These are phyloP conservation scores for Caenorhabditis virilis DNA, from an alignment of 2,888 invertebrate species.

Conservation along the genomic window DNA sequence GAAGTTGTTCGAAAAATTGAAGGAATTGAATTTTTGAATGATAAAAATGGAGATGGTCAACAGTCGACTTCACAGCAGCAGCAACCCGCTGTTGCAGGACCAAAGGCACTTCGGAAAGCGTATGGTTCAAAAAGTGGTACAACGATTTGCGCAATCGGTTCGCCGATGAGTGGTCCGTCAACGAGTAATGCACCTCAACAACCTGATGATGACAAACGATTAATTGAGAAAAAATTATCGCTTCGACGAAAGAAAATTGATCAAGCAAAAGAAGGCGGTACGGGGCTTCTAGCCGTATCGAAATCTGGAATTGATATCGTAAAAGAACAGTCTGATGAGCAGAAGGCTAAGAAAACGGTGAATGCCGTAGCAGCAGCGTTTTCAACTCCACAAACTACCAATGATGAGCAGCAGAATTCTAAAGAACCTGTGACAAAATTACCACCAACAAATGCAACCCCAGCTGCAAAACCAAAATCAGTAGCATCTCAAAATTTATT, in stretches of 20 bases:
- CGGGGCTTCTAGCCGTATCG: conserved; percentile 14
- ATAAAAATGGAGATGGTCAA: conserved; percentile 14
- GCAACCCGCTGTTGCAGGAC: conserved; percentile 34
- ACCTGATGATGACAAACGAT: conserved; percentile 35
- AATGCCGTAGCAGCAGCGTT: conserved; percentile 67
- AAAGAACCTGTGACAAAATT: too few species aligned
- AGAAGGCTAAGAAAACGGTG: conserved; percentile 64
- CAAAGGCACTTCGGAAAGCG: conserved; percentile 51
- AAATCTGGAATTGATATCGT: conserved; percentile 54
- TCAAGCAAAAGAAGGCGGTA: conserved; percentile 15
- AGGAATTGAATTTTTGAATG: conserved; percentile 39
- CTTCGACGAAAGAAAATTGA: conserved; percentile 48
- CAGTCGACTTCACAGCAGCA: conserved; percentile 11
- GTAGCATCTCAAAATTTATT: conserved; percentile 46
- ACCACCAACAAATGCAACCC: not conserved
- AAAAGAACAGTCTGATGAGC: conserved; percentile 57
- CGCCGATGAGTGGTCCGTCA: conserved; percentile 36
- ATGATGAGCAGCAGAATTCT: not conserved
- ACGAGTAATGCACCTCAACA: conserved; percentile 26
- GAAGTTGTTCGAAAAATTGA: conserved; percentile 43
- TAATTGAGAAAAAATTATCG: conserved; percentile 57
- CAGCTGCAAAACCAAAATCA: conserved; percentile 26
- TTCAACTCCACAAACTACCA: conserved; percentile 29
- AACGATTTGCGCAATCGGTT: conserved; percentile 53
- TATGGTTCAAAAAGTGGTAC: conserved; percentile 56